These are phyloP conservation scores for Aegypius monachus DNA, from an alignment of 2,113 vertebrate species.

Conservation along the genomic window DNA sequence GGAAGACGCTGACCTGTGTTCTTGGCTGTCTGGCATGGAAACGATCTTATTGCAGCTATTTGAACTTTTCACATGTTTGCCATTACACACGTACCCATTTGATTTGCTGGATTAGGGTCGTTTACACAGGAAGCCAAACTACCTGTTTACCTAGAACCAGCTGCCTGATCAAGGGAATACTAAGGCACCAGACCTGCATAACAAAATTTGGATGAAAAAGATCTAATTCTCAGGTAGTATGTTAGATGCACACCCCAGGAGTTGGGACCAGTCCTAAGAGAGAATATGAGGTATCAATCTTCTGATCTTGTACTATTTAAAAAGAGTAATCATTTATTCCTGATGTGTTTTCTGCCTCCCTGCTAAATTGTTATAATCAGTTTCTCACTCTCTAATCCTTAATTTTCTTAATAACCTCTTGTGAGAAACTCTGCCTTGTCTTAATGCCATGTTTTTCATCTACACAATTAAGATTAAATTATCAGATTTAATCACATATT, in stretches of 20 bases:
- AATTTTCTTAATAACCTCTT: conserved; percentile 29
- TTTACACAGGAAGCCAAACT: neutral
- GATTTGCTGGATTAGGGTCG: neutral
- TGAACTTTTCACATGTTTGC: neutral
- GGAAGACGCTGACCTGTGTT: neutral
- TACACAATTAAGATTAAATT: conserved; percentile 32
- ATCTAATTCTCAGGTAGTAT: neutral
- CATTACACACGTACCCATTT: rapidly evolving
- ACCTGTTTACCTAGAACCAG: neutral
- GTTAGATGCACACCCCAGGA: neutral
- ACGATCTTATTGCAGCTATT: neutral
- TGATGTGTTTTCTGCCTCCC: neutral
- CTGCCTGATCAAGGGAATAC: neutral
- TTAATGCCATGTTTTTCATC: conserved; percentile 33
- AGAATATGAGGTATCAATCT: neutral
- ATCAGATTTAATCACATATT: conserved; percentile 22
- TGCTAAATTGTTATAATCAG: neutral
- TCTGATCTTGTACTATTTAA: neutral
- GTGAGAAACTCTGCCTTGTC: neutral
- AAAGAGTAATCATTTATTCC: neutral
- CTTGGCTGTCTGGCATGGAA: neutral
- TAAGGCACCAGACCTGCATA: neutral
- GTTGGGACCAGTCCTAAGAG: neutral
- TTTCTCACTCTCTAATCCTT: conserved; percentile 5
- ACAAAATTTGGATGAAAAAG: neutral